Base-by-base conservation (phyloP, 2,888 invertebrate species). In the Taphrorychus bicolor region DNA sequence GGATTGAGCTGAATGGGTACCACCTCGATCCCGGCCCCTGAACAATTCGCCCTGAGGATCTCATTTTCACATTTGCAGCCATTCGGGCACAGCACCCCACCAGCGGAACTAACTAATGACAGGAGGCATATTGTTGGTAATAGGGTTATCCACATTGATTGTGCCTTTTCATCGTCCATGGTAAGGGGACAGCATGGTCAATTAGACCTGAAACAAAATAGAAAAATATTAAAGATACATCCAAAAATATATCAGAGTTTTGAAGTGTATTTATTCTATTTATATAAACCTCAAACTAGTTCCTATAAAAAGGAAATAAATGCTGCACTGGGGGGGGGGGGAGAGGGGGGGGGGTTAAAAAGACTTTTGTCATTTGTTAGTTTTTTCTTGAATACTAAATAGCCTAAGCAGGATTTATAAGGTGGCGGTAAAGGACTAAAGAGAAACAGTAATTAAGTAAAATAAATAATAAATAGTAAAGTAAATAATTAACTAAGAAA, bases 1-100 rank as follows among this genome's bases (percentile, higher is more conserved):
- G 96, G 96, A 82, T 95, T 95, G 73, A 95, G 86, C 79, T 94
- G 94, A 75, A 94, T 94, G 69, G 95, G 95, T 60, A 95, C 92
- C 75, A 93, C 91, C 80, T 93, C 93, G 73, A 95, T 87, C 70
- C 88, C 88, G 60, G 93, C 92, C 77, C 88, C 88, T 73, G 90
- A 89, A 82, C 95, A 95, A 72, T 89, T 87, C 22, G 91, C 91
- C 66, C 88, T 87, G 71, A 92, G 87, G 58, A 90, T 88, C 81
- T 94, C 93, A 79, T 90, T 89, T 84, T 91, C 89, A 85, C 95
- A 95, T 71, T 87, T 86, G 82, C 95, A 95, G 75, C 89, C 89
- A 65, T 89, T 86, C 54, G 94, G 94, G 80, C 95, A 95, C 76
- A 83, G 78, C 73, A 79, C 80, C 76, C 76, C 77, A 73, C 73